A percentile compares a stretch with the other conserved stretches of the same genome.
Conservation (phyloP, 2,113 vertebrate species). For the Zosterops pallidus region DNA sequence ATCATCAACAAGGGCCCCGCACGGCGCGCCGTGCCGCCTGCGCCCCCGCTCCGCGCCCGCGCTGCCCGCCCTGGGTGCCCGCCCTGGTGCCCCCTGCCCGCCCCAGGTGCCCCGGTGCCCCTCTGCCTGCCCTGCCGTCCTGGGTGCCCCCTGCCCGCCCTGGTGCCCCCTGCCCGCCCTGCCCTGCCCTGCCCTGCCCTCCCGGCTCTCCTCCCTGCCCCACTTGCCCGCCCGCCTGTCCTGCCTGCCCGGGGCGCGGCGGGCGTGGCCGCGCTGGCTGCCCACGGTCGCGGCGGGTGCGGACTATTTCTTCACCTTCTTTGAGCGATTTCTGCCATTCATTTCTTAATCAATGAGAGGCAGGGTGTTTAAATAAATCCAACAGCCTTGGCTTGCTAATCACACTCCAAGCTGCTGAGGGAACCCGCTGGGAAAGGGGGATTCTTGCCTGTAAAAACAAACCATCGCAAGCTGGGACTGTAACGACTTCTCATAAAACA, state of each 20-base stretch:
- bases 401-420: constrained; percentile 52
- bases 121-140: background rate
- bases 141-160: background rate
- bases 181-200: background rate
- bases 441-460: constrained; percentile 66
- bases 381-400: constrained; percentile 50
- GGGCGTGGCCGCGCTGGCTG: constrained; percentile 18
- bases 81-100: background rate
- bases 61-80: background rate
- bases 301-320: constrained; percentile 81
- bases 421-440: constrained; percentile 55
- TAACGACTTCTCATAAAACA: constrained; percentile 67
- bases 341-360: constrained; percentile 62
- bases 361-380: constrained; percentile 67
- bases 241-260: background rate
- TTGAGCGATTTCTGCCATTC: constrained; percentile 61
- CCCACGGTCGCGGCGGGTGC: constrained; percentile 37
- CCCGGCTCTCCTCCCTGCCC: background rate
- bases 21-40: constrained; percentile 3
- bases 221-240: background rate
- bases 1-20: constrained; percentile 58
- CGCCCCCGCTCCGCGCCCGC: background rate
- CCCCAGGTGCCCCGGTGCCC: background rate
- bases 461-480: constrained; percentile 56
- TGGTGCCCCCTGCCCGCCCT: background rate